phyloP scores from a whole-genome alignment of 2,797 vertebrate species.

The Pipistrellus pipistrellus region DNA sequence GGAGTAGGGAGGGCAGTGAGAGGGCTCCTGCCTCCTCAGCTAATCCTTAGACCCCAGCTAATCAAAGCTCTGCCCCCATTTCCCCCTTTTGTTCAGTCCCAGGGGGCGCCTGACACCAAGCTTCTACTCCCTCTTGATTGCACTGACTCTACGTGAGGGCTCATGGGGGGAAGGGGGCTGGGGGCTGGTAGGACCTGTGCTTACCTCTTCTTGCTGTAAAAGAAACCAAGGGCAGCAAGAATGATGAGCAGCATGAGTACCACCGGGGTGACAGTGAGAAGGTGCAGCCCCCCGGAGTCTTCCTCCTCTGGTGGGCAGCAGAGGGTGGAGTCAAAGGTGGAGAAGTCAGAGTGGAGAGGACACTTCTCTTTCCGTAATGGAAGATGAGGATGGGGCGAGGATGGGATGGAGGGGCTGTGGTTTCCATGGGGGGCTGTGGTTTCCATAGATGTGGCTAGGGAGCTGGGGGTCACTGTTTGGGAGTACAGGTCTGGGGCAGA shows the following conservation, averaged over 20 bases:
- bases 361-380: not conserved
- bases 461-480: not conserved
- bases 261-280: conserved; percentile 87
- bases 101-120: not conserved
- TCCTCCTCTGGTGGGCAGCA: conserved; percentile 85
- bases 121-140: not conserved
- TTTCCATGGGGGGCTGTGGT: not conserved
- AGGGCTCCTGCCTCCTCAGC: not conserved
- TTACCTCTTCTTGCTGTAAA: conserved; percentile 90
- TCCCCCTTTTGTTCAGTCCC: not conserved
- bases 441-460: not conserved
- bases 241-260: conserved; percentile 86
- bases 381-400: not conserved
- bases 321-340: not conserved
- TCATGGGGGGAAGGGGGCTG: not conserved
- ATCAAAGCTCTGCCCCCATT: not conserved
- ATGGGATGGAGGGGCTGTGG: not conserved
- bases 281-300: conserved; percentile 84
- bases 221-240: conserved; percentile 85
- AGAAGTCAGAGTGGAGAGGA: not conserved
- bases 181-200: not conserved
- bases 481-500: not conserved
- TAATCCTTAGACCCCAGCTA: not conserved
- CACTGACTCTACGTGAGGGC: not conserved
- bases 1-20: not conserved